Base-by-base conservation (phyloP, 2,888 invertebrate genomes). In the Unio delphinus region DNA sequence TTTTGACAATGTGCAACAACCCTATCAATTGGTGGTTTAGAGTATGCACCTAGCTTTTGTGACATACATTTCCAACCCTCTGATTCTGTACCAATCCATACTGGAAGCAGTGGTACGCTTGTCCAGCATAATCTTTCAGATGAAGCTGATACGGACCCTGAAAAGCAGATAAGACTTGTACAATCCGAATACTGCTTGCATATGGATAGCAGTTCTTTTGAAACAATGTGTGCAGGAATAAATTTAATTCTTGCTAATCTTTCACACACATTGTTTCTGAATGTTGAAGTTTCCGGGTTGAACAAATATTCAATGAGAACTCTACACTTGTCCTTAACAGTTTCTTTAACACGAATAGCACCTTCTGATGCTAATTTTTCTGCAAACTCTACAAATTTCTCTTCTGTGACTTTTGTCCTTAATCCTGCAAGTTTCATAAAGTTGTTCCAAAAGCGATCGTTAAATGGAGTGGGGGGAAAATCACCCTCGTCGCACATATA, bases 361-460 rank as follows among this genome's bases (percentile, higher is more conserved):
- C 69, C 66, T 11, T 64, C 59, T 28, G 7, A 4, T 34, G 67
- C 73, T 59, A 76, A 56, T 55, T 66, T 30, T 26, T 34, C n/a
- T 4, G 75, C 75, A 72, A 76, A 80, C 1, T 61, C 18, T 17
- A 80, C 15, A 3, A 78, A 57, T 65, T 75, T 64, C 8, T 68
- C 54, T 23, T 64, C 65, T 1, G 71, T 66, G 1, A 75, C 61
- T 20, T 70, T n/a, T 1, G 30, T 64, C 26, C 65, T 69, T 45
- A 80, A 57, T 17, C 78, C 80, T 20, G 70, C 65, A 5, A 62
- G 17, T 7, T 58, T 28, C 62, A 80, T 57, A n/a, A 80, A 78
- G 4, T 20, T 3, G 3, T 45, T 55, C 78, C 78, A 79, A 23
- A 23, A 23, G 23, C 23, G 23, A 23, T 23, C 57, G 20, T 34